Evolutionary conservation across 2,888 invertebrate genomes (phyloP).

Genomic region (Lymantria dispar): DNA sequence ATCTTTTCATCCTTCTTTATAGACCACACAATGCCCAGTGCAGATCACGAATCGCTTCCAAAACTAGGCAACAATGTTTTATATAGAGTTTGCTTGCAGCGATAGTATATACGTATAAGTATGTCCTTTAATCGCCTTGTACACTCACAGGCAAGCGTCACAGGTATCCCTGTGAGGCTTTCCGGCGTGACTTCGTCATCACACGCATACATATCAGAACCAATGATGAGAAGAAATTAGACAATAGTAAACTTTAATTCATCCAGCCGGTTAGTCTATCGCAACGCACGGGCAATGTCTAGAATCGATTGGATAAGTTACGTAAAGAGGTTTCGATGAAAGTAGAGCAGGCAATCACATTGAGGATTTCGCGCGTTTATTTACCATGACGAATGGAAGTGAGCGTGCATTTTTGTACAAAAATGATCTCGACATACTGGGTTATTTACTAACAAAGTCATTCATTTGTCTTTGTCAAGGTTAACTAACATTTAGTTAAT

Average conservation of each 20-base stretch:
- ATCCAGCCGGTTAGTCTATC: constrained; percentile 20
- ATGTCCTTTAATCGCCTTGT: too few relatives aligned
- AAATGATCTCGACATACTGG: constrained; percentile 27
- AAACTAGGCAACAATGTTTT: too few relatives aligned
- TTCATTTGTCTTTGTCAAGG: constrained; percentile 30
- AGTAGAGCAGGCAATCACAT: constrained; percentile 47
- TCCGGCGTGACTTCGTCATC: too few relatives aligned
- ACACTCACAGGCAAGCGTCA: too few relatives aligned
- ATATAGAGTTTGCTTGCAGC: too few relatives aligned
- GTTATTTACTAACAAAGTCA: constrained; percentile 32
- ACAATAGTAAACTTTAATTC: constrained; percentile 19
- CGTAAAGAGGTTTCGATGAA: constrained; percentile 46
- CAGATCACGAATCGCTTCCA: too few relatives aligned
- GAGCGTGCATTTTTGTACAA: constrained; percentile 34
- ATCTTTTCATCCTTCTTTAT: too few relatives aligned
- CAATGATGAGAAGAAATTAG: not conserved
- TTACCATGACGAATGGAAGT: constrained; percentile 46
- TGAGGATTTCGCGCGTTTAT: constrained; percentile 41
- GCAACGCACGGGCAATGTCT: constrained; percentile 25
- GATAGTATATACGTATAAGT: too few relatives aligned
- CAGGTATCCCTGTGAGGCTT: too few relatives aligned
- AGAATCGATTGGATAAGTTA: constrained; percentile 51
- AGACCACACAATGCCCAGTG: too few relatives aligned
- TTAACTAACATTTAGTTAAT: constrained; percentile 7
- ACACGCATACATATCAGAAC: too few relatives aligned